Evolutionary conservation across 2,797 vertebrate genomes (phyloP).

Genomic region (Schizopygopsis pylzovi): DNA sequence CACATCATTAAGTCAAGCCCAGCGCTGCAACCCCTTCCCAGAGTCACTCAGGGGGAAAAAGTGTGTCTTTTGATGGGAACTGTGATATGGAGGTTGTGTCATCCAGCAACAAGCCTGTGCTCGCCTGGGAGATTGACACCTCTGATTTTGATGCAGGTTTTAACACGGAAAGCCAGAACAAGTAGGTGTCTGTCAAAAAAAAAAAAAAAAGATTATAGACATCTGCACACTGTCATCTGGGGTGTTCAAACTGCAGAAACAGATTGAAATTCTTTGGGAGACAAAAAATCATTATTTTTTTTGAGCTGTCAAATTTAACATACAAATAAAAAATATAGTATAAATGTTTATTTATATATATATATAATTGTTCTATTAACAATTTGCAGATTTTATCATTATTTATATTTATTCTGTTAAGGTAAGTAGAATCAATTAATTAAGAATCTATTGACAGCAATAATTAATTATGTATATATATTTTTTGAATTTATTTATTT

Average conservation of each 20-base stretch:
- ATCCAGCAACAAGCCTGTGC: conserved; percentile 81
- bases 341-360: too few relatives aligned
- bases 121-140: conserved; percentile 98
- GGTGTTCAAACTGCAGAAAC: background rate
- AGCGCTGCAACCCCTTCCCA: conserved; percentile 74
- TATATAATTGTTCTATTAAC: too few relatives aligned
- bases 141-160: conserved; percentile 87
- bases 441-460: too few relatives aligned
- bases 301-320: too few relatives aligned
- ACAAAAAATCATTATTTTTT: too few relatives aligned
- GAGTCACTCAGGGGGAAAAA: conserved; percentile 72
- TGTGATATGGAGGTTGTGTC: conserved; percentile 83
- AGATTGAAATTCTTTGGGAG: background rate
- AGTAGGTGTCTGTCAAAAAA: conserved; percentile 75
- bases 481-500: too few relatives aligned
- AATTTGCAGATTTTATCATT: too few relatives aligned
- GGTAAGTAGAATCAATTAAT: too few relatives aligned
- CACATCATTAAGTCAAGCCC: conserved; percentile 72
- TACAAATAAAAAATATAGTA: too few relatives aligned
- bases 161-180: conserved; percentile 86
- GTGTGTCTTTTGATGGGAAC: conserved; percentile 81
- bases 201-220: background rate
- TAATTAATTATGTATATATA: background rate
- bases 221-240: background rate
- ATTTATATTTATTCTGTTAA: too few relatives aligned